Conservation (phyloP, 2,797 vertebrate species). For the Rhadinocentrus ornatus region DNA sequence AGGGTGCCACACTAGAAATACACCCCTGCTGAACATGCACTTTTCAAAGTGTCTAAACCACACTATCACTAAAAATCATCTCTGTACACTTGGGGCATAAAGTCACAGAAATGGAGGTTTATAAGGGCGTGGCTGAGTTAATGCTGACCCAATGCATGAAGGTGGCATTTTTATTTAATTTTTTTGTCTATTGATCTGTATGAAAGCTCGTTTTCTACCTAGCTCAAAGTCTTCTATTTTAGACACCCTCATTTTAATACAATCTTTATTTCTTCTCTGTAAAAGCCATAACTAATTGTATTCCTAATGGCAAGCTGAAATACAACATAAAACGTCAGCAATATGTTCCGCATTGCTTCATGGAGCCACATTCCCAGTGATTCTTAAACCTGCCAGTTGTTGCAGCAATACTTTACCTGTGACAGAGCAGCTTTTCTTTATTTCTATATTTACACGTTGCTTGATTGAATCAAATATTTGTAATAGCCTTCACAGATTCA, state of each 20-base stretch:
- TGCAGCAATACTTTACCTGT: conserved; percentile 19
- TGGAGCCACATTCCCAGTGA: not conserved
- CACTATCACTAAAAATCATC: conserved; percentile 11
- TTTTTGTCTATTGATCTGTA: not conserved
- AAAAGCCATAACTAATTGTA: not conserved
- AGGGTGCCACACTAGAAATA: conserved; percentile 50
- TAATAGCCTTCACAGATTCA: conserved; percentile 26
- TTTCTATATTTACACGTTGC: conserved; percentile 9
- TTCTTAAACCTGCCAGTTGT: conserved; percentile 16
- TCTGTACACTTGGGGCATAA: conserved; percentile 16
- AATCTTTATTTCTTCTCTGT: not conserved
- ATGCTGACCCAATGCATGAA: not conserved
- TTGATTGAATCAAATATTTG: conserved; percentile 12
- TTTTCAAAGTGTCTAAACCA: conserved; percentile 42
- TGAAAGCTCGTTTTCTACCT: not conserved
- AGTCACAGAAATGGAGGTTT: conserved; percentile 37
- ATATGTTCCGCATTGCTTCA: not conserved
- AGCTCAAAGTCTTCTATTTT: not conserved
- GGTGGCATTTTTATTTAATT: not conserved
- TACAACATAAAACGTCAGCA: not conserved
- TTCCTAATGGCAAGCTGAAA: conserved; percentile 1
- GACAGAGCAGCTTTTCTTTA: conserved; percentile 16
- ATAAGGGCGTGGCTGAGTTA: conserved; percentile 24
- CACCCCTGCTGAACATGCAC: conserved; percentile 65
- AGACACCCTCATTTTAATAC: not conserved